Conservation (phyloP, 2,797 vertebrate species). For the Hippoglossus hippoglossus region DNA sequence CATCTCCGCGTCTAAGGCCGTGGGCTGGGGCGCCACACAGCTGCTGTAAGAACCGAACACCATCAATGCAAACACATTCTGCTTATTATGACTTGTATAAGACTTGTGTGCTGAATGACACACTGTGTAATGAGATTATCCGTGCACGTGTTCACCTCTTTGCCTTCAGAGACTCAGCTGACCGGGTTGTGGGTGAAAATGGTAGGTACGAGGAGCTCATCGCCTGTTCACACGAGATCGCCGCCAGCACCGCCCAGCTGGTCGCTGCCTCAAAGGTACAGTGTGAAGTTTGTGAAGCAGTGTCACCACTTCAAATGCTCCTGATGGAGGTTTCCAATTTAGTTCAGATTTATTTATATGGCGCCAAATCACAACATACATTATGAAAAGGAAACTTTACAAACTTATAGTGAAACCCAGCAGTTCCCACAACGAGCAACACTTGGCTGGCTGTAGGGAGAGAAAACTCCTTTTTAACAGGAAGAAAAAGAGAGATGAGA, state of each 20-base stretch:
- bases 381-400: too few species aligned
- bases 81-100: slow-evolving; percentile 27
- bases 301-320: not conserved
- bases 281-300: not conserved
- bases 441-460: too few species aligned
- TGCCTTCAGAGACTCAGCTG: slow-evolving; percentile 90
- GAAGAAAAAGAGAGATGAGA: too few species aligned
- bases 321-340: not conserved
- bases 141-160: not conserved
- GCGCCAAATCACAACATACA: too few species aligned
- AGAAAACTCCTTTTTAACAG: too few species aligned
- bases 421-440: too few species aligned
- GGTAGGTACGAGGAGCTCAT: slow-evolving; percentile 97
- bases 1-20: slow-evolving; percentile 97
- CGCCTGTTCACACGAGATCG: slow-evolving; percentile 95
- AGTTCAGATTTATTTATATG: too few species aligned
- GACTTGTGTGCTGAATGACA: not conserved
- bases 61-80: too few species aligned
- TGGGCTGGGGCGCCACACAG: slow-evolving; percentile 95
- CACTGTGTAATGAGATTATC: not conserved
- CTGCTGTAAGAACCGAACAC: slow-evolving; percentile 88
- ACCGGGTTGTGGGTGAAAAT: slow-evolving; percentile 89
- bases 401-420: too few species aligned
- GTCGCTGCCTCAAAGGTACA: slow-evolving; percentile 97
- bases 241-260: slow-evolving; percentile 95